Evolutionary conservation across 2,113 vertebrate genomes (phyloP), one percentile per base, ranked within the genome.

Genomic region (Notarius quadriscutis): DNA sequence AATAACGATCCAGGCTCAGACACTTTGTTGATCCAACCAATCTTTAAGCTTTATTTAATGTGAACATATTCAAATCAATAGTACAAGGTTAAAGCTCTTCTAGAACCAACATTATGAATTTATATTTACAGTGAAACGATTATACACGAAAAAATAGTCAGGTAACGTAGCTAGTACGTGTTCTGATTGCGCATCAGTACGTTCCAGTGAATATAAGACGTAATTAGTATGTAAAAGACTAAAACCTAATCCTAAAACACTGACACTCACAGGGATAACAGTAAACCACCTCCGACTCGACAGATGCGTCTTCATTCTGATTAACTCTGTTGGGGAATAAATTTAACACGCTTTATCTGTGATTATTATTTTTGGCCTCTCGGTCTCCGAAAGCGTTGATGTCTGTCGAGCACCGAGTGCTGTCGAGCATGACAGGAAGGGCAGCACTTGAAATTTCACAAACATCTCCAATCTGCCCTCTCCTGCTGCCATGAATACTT

Each of bases 371-470:
- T 86, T 58, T 86, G 74, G 58, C 57, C 84, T 67, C 74, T 86
- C 62, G 5, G 25, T 79, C 83, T 72, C 83, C 18, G 50, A 69
- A 34, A 79, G 74, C 74, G 65, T 11, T 20, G 20, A 25, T 57
- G 83, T 74, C 69, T 75, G 69, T 74, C 55, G 63, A 84, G 82
- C 50, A 14, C 17, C 0, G 20, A 58, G 69, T 4, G 51, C 67
- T 57, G 87, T 85, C 87, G 51, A 86, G 72, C 48, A 71, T 55
- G 79, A 89, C 41, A 55, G 85, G 86, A 85, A 85, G 79, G 80
- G 86, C 83, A 87, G 48, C 51, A 48, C 86, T 89, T 14, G 83
- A 77, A 87, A 81, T 81, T 81, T 60, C 79, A 20, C 74, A 80
- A 90, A 86, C 74, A 58, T 71, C 80, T 86, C 84, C 77, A 72